These are phyloP conservation scores for Phalanger gymnotis DNA, from an alignment of 2,797 vertebrate species.

Conservation along the genomic window DNA sequence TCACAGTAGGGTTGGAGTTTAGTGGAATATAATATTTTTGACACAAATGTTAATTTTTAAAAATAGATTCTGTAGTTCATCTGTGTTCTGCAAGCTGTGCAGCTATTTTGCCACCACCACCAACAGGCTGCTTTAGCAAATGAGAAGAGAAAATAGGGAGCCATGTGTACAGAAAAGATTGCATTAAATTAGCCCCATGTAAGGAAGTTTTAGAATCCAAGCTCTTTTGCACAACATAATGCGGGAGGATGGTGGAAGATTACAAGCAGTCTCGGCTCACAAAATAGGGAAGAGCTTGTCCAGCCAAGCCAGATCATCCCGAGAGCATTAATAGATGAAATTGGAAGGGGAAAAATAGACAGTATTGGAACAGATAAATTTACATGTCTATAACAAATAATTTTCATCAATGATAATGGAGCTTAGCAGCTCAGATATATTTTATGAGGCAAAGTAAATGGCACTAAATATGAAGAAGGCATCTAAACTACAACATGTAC, in stretches of 20 bases:
- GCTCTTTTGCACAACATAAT: background rate
- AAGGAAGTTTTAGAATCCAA: background rate
- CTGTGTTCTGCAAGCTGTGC: background rate
- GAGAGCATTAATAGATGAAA: background rate
- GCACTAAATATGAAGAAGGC: background rate
- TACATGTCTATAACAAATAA: background rate
- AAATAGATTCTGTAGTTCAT: slow-evolving; percentile 36
- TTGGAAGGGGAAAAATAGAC: background rate
- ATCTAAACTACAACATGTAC: background rate
- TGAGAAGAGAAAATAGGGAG: background rate
- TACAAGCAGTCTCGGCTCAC: background rate
- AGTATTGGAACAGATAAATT: background rate
- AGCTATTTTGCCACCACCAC: background rate
- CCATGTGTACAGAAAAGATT: background rate
- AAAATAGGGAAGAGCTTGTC: background rate
- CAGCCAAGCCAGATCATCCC: background rate
- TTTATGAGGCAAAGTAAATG: background rate
- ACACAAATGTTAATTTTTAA: slow-evolving; percentile 35
- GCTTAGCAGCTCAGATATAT: background rate
- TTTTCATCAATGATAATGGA: background rate
- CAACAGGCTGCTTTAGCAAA: background rate
- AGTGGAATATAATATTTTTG: background rate
- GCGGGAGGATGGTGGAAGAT: background rate
- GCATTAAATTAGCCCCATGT: slow-evolving; percentile 30
- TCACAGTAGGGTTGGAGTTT: background rate